These are phyloP conservation scores for Radopholus similis DNA, from an alignment of 1,140 invertebrate species.

Conservation along the genomic window DNA sequence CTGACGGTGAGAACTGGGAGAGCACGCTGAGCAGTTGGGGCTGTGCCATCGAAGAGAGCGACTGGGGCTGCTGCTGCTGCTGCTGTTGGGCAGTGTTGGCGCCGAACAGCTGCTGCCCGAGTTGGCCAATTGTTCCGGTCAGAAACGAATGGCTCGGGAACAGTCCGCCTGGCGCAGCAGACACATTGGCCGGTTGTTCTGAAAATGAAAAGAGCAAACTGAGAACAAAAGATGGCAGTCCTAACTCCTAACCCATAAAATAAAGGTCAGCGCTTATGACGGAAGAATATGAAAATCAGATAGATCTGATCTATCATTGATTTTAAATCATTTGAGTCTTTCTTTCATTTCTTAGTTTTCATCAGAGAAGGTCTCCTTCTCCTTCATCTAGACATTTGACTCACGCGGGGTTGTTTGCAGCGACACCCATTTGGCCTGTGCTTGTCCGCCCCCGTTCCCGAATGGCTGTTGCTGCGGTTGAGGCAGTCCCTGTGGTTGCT, in stretches of 20 bases:
- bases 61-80: no score
- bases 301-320: not conserved
- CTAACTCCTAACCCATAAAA: not conserved
- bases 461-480: not conserved
- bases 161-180: not conserved
- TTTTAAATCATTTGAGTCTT: not conserved
- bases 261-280: not conserved
- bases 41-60: not conserved
- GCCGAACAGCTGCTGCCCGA: not conserved
- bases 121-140: not conserved
- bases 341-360: no score
- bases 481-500: conserved; percentile 8
- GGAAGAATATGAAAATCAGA: no score
- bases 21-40: not conserved
- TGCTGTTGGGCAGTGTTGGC: not conserved
- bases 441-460: not conserved
- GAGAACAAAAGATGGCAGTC: not conserved
- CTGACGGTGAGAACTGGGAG: not conserved
- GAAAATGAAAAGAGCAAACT: not conserved
- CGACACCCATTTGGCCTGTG: conserved; percentile 40
- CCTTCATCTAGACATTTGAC: no score
- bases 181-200: conserved; percentile 1
- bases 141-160: not conserved
- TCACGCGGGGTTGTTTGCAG: conserved; percentile 17
- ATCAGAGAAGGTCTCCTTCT: no score